Conservation (phyloP, 1,140 invertebrate genomes). For the Zaprionus tsacasi region DNA sequence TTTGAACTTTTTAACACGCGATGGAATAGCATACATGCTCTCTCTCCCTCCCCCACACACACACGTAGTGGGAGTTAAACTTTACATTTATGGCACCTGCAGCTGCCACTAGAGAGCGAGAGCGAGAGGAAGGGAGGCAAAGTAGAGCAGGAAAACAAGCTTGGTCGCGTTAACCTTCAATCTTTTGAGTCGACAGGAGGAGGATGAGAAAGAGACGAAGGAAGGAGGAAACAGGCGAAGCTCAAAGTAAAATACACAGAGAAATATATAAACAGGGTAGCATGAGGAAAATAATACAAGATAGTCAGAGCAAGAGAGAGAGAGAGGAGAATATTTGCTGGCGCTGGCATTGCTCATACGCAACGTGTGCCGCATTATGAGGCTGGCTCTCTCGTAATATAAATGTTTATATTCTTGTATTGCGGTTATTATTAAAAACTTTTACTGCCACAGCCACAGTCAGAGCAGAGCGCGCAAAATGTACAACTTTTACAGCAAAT, state of each 20-base stretch:
- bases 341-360: conserved; percentile 61
- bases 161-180: conserved; percentile 66
- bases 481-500: conserved; percentile 75
- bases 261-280: conserved; percentile 35
- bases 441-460: conserved; percentile 57
- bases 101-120: conserved; percentile 16
- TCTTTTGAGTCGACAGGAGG: conserved; percentile 62
- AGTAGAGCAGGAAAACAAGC: not conserved
- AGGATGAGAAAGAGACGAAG: conserved; percentile 3
- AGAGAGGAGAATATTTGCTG: conserved; percentile 1
- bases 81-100: conserved; percentile 78
- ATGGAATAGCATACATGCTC: not conserved
- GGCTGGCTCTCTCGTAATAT: conserved; percentile 66
- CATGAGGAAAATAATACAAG: conserved; percentile 44
- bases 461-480: conserved; percentile 23
- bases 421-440: conserved; percentile 83
- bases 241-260: conserved; percentile 64
- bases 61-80: conserved; percentile 32
- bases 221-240: not conserved
- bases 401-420: conserved; percentile 83
- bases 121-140: not conserved
- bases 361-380: conserved; percentile 66
- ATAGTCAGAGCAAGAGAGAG: conserved; percentile 14
- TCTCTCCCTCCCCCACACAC: not conserved
- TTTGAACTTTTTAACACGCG: conserved; percentile 40